Evolutionary conservation across 2,888 invertebrate genomes (phyloP), one percentile per base, ranked within the genome.

Genomic region (Apotomis capreana): DNA sequence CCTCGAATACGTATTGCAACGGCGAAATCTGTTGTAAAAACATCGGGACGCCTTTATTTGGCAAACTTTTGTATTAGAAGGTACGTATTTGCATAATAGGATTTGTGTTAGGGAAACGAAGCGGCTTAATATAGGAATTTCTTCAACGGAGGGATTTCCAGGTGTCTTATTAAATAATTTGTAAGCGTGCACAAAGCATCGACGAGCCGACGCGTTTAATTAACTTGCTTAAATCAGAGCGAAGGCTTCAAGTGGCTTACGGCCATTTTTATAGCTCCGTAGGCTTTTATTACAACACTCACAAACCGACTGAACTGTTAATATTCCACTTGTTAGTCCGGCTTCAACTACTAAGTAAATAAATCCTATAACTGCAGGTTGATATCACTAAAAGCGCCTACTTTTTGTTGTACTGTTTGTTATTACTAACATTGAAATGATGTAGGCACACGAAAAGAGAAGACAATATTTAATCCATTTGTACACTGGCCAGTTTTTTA

Each of bases 31-130:
- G 68, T 68, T 68, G 72, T 68, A 68, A 72, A 72, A 72, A 72
- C 72, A 72, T 68, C 72, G 69, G 68, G 70, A 55, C 60, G 59
- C 67, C 69, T 74, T 76, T 74, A 74, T 76, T 76, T 74, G 71
- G 74, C 65, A 73, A 73, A 73, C 70, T 72, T 73, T 76, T 71
- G 70, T 74, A 73, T 74, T 74, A 74, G 73, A 64, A 70, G 59
- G 67, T 61, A 58, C 75, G 72, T 64, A 78, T 78, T 80, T 75
- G 74, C 77, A 76, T 75, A 75, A 75, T 74, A 71, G 74, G 71
- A 75, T 75, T 74, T 75, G 67, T 70, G 71, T 74, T 77, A 73
- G 73, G 70, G 76, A 71, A 75, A 79, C 76, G 72, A 74, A 69
- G 75, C 62, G 74, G 74, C 76, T 78, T 76, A 74, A 72, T 70